phyloP scores from a whole-genome alignment of 2,113 vertebrate genomes.

The Syngnathoides biaculeatus region DNA sequence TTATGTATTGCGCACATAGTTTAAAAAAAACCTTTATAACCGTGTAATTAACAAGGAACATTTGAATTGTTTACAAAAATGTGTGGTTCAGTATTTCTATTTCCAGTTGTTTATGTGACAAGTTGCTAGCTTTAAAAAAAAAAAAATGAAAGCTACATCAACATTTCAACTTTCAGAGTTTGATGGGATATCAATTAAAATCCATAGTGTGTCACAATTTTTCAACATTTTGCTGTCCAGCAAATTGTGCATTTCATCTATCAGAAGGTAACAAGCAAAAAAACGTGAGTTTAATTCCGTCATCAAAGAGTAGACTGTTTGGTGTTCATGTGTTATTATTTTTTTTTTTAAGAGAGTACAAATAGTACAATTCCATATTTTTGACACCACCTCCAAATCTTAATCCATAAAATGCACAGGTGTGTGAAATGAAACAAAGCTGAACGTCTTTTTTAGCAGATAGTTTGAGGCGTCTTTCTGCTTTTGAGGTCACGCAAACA shows the following conservation, averaged over 20 bases:
- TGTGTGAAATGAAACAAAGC: not conserved
- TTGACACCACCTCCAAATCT: not conserved
- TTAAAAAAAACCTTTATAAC: not conserved
- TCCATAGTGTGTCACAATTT: not conserved
- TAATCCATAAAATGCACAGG: not conserved
- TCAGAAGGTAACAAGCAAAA: not conserved
- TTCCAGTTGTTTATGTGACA: not conserved
- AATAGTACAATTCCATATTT: not conserved
- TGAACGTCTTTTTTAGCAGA: not conserved
- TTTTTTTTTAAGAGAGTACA: no score
- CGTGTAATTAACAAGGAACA: not conserved
- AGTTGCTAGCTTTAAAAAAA: not conserved
- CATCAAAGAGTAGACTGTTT: not conserved
- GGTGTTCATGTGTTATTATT: not conserved
- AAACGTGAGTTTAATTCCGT: not conserved
- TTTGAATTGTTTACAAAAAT: not conserved
- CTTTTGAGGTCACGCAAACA: constrained; percentile 23
- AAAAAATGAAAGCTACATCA: not conserved
- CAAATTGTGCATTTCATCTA: not conserved
- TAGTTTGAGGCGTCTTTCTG: constrained; percentile 29
- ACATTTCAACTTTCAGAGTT: not conserved
- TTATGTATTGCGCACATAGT: not conserved
- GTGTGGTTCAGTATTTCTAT: not conserved
- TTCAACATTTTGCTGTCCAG: not conserved
- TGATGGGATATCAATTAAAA: not conserved